phyloP scores from a whole-genome alignment of 2,113 vertebrate genomes.

The Oxyruncus cristatus region DNA sequence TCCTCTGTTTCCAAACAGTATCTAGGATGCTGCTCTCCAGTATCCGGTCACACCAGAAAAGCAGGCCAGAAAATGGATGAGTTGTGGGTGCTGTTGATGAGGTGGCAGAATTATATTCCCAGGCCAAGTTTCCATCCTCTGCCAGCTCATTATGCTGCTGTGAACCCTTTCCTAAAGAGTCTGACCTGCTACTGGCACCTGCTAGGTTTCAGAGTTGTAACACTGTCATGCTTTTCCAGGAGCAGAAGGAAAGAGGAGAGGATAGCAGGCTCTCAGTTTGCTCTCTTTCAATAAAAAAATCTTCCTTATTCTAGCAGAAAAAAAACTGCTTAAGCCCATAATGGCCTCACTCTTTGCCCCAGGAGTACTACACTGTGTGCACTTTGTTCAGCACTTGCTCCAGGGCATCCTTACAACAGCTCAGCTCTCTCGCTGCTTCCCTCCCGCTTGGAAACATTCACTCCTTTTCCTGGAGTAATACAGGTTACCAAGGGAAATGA shows the following conservation, averaged over 20 bases:
- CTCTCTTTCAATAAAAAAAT: background rate
- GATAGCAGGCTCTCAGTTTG: background rate
- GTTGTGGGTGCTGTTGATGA: background rate
- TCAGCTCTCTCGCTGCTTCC: background rate
- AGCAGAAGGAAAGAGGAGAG: background rate
- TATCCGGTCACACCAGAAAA: background rate
- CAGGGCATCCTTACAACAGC: background rate
- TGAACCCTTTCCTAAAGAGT: background rate
- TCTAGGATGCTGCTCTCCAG: slow-evolving; percentile 36
- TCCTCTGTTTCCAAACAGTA: slow-evolving; percentile 37
- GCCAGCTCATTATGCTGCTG: background rate
- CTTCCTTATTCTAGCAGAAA: background rate
- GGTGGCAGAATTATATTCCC: background rate
- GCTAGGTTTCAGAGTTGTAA: background rate
- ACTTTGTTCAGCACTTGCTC: background rate
- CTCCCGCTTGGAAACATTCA: background rate
- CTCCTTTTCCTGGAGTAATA: background rate
- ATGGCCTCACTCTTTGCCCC: background rate
- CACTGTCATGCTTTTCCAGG: background rate
- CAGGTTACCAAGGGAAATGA: background rate
- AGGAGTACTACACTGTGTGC: background rate
- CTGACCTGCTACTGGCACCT: background rate
- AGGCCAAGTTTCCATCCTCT: background rate
- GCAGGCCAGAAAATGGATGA: background rate
- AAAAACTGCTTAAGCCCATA: background rate